phyloP scores from a whole-genome alignment of 2,797 vertebrate genomes.

The Clarias platycephalus region DNA sequence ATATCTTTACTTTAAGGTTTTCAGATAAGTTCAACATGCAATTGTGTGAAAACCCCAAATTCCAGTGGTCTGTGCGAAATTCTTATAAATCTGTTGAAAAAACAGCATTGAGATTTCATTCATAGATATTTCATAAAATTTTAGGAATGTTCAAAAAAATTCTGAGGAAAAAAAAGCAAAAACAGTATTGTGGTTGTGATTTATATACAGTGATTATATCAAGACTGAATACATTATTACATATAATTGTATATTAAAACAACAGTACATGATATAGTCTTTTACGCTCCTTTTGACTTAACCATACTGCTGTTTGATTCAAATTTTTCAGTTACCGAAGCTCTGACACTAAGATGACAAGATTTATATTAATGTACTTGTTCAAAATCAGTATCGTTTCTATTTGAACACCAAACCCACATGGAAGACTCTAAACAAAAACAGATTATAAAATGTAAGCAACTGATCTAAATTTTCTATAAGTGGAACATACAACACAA shows the following conservation, averaged over 20 bases:
- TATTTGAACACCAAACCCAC: background rate
- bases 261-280: no score
- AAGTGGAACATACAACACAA: background rate
- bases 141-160: background rate
- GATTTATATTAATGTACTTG: no score
- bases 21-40: background rate
- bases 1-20: background rate
- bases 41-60: no score
- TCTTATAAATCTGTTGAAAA: background rate
- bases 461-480: no score
- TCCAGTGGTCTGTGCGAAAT: background rate
- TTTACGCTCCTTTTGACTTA: background rate
- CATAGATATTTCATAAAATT: background rate
- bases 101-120: background rate
- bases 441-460: no score
- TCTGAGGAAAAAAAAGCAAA: background rate
- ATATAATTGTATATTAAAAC: no score
- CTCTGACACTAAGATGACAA: no score
- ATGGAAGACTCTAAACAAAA: background rate
- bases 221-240: no score
- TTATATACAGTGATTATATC: no score
- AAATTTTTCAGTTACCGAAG: no score
- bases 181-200: no score
- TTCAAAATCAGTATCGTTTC: background rate
- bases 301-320: background rate